phyloP scores from a whole-genome alignment of 2,888 invertebrate species.

The Polyommatus iphigenia region DNA sequence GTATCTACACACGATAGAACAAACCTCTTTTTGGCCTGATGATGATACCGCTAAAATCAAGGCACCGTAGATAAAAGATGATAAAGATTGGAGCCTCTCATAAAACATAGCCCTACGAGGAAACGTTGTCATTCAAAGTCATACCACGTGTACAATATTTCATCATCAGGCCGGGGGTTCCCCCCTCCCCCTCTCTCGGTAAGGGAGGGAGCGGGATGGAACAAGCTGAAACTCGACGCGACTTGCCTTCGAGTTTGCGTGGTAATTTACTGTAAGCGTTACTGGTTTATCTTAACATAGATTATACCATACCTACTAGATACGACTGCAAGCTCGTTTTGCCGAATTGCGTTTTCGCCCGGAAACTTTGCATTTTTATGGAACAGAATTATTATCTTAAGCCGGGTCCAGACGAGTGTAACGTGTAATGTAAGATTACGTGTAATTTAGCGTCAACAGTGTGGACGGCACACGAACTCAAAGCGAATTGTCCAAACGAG shows the following conservation, averaged over 20 bases:
- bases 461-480: too few species aligned
- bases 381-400: too few species aligned
- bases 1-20: not conserved
- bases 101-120: constrained; percentile 71
- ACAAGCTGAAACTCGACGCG: constrained; percentile 39
- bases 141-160: constrained; percentile 87
- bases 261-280: constrained; percentile 56
- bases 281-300: not conserved
- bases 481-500: too few species aligned
- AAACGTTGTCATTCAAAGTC: constrained; percentile 86
- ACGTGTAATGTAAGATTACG: too few species aligned
- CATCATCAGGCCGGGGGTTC: constrained; percentile 81
- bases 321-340: not conserved
- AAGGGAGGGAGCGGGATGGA: constrained; percentile 78
- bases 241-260: constrained; percentile 70
- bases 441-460: too few species aligned
- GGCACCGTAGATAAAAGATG: constrained; percentile 50
- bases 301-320: not conserved
- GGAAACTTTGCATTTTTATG: too few species aligned
- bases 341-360: not conserved
- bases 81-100: constrained; percentile 63
- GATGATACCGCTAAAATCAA: constrained; percentile 12
- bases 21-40: not conserved
- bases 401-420: too few species aligned
- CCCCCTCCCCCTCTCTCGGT: constrained; percentile 52